Conservation (phyloP, 2,113 vertebrate genomes). For the Istiophorus platypterus region DNA sequence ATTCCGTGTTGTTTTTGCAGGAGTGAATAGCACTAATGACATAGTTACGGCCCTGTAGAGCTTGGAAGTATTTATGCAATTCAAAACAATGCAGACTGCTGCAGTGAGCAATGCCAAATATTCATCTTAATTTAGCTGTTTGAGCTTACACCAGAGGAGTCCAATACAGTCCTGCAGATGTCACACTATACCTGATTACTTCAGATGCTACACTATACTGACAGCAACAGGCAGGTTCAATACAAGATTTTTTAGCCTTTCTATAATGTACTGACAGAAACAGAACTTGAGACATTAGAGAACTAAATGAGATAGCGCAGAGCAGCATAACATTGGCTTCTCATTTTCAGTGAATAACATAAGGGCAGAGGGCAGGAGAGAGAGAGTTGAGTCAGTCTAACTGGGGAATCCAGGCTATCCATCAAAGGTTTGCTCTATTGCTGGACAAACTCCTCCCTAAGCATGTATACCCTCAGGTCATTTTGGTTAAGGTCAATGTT, state of each 20-base stretch:
- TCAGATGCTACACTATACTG: background rate
- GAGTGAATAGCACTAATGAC: conserved; percentile 55
- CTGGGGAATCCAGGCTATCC: conserved; percentile 38
- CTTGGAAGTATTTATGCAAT: conserved; percentile 6
- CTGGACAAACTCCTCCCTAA: conserved; percentile 13
- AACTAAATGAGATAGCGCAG: background rate
- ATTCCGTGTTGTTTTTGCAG: conserved; percentile 55
- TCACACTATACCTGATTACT: background rate
- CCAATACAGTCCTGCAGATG: too few species aligned
- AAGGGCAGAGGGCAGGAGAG: conserved; percentile 19
- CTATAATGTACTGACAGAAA: conserved; percentile 16
- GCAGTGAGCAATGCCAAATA: conserved; percentile 23
- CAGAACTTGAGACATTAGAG: conserved; percentile 16
- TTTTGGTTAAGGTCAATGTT: conserved; percentile 26
- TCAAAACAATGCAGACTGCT: conserved; percentile 30
- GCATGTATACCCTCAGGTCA: conserved; percentile 29
- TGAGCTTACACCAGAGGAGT: conserved; percentile 6
- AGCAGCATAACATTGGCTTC: conserved; percentile 20
- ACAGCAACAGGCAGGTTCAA: background rate
- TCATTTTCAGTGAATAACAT: conserved; percentile 28
- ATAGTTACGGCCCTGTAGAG: conserved; percentile 4
- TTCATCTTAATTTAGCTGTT: conserved; percentile 24
- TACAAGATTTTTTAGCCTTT: background rate
- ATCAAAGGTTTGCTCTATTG: conserved; percentile 47
- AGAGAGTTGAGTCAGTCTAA: background rate